These are phyloP conservation scores for Pitangus sulphuratus DNA, from an alignment of 2,797 vertebrate species.

Conservation along the genomic window DNA sequence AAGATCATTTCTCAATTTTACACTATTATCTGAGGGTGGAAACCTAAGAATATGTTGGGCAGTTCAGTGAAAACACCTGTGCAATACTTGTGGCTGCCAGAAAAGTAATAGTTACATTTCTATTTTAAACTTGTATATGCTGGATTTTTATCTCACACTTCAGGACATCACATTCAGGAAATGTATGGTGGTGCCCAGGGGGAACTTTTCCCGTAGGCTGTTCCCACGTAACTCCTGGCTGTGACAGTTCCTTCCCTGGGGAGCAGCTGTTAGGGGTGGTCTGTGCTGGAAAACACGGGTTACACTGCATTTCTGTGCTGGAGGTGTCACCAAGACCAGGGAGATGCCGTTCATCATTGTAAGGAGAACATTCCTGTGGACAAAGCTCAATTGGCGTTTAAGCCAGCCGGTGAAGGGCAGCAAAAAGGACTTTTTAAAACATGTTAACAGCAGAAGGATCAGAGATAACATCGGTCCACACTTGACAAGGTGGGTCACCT, in stretches of 20 bases:
- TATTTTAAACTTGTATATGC: neutral
- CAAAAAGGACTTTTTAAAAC: neutral
- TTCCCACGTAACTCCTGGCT: neutral
- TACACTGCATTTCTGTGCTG: neutral
- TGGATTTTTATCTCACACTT: neutral
- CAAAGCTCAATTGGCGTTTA: neutral
- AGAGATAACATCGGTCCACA: accelerated
- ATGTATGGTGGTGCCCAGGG: neutral
- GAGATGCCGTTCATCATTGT: neutral
- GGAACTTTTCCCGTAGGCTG: no score
- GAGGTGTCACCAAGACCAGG: neutral
- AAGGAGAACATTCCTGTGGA: neutral
- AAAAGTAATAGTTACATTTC: neutral
- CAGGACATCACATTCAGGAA: neutral
- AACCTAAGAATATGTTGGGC: neutral
- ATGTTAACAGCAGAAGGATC: neutral
- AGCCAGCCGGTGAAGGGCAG: neutral
- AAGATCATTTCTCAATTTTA: neutral
- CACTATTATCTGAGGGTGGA: neutral
- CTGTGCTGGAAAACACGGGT: neutral
- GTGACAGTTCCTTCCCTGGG: neutral
- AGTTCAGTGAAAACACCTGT: neutral
- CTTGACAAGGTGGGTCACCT: neutral
- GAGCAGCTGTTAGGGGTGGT: neutral
- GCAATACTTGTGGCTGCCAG: neutral